Evolutionary conservation across 2,113 vertebrate species (phyloP).

Genomic region (Dasyprocta punctata): DNA sequence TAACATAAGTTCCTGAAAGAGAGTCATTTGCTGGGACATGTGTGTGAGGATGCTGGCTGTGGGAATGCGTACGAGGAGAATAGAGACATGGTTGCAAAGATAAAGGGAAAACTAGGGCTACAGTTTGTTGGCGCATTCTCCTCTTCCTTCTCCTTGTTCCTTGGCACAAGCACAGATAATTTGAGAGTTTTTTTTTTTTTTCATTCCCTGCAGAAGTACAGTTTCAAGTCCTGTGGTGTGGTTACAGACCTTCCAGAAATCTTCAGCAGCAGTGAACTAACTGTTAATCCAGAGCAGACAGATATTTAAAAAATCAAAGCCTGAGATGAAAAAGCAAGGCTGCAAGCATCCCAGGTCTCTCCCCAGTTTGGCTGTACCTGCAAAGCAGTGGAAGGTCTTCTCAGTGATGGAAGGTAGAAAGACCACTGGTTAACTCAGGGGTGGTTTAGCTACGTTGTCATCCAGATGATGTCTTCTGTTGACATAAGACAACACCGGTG

Average conservation of each 20-base stretch:
- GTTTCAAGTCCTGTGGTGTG: not conserved
- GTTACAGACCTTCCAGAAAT: not conserved
- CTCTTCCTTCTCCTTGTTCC: not conserved
- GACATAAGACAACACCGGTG: not conserved
- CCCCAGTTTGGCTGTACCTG: not conserved
- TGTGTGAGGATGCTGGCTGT: not conserved
- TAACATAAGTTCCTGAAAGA: not conserved
- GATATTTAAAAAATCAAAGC: not conserved
- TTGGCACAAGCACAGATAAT: not conserved
- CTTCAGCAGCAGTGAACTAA: not conserved
- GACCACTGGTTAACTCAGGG: not conserved
- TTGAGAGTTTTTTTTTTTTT: no score
- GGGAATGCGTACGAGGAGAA: no score
- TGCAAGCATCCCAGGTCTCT: not conserved
- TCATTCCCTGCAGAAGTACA: not conserved
- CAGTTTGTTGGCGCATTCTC: not conserved
- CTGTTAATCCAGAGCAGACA: not conserved
- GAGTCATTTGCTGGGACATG: not conserved
- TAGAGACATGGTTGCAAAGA: not conserved
- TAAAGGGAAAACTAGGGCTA: not conserved
- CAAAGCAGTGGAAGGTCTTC: not conserved
- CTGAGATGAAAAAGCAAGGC: not conserved
- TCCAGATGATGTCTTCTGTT: not conserved
- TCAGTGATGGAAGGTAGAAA: not conserved
- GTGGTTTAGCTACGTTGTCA: not conserved